These are phyloP conservation scores for Staurois parvus DNA, from an alignment of 2,797 vertebrate species.

Conservation along the genomic window DNA sequence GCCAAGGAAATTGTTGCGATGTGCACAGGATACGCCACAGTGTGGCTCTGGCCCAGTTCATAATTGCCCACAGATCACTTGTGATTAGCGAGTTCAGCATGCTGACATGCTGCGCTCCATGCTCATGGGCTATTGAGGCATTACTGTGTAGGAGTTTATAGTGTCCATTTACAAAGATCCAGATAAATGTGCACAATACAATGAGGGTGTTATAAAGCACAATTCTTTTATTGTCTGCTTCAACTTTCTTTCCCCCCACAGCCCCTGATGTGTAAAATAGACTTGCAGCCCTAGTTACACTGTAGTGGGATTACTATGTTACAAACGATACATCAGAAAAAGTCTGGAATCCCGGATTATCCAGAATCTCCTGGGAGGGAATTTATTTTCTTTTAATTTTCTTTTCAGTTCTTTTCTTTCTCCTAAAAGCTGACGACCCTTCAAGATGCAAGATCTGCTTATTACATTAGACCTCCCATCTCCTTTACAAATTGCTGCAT, in stretches of 20 bases:
- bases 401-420: no score
- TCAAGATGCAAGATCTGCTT: no score
- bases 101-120: background rate
- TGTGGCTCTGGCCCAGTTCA: background rate
- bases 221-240: slow-evolving; percentile 19
- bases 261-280: slow-evolving; percentile 17
- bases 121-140: slow-evolving; percentile 1
- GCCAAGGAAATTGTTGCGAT: background rate
- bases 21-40: background rate
- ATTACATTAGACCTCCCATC: no score
- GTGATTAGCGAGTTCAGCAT: background rate
- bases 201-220: slow-evolving; percentile 29
- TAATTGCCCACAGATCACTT: slow-evolving; percentile 8
- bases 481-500: no score
- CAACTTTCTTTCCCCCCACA: slow-evolving; percentile 8
- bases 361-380: background rate
- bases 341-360: background rate
- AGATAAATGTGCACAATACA: slow-evolving; percentile 35
- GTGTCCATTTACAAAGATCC: slow-evolving; percentile 25
- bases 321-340: background rate
- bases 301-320: background rate
- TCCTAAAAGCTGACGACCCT: no score
- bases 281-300: background rate
- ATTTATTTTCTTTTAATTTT: no score
- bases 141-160: slow-evolving; percentile 16